phyloP scores from a whole-genome alignment of 1,140 invertebrate genomes.

The Acromyrmex charruanus region DNA sequence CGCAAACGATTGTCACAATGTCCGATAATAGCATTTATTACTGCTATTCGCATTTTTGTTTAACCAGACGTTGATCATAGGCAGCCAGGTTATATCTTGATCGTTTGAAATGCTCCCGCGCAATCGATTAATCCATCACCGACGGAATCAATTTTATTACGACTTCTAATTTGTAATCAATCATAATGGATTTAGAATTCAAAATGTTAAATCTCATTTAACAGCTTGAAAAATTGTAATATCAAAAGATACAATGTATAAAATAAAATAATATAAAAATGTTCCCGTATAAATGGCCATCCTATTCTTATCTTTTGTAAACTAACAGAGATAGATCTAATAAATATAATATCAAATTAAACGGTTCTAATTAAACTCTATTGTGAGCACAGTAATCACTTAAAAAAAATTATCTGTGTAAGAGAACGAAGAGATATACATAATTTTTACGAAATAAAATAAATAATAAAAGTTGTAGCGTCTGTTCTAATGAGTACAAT shows the following conservation, averaged over 20 bases:
- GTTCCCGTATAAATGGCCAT: too few relatives aligned
- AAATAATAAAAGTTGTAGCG: too few relatives aligned
- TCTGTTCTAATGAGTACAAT: too few relatives aligned
- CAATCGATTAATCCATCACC: slow-evolving; percentile 53
- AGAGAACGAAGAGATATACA: too few relatives aligned
- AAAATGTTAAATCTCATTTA: slow-evolving; percentile 24
- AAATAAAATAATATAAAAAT: neutral
- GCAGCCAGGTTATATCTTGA: slow-evolving; percentile 45
- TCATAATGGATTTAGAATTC: slow-evolving; percentile 15
- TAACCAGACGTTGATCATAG: slow-evolving; percentile 49
- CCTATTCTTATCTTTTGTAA: too few relatives aligned
- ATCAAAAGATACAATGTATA: neutral
- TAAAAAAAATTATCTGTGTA: too few relatives aligned
- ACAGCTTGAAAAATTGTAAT: neutral
- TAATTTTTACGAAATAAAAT: too few relatives aligned
- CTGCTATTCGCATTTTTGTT: slow-evolving; percentile 57
- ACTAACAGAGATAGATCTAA: too few relatives aligned
- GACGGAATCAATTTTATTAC: slow-evolving; percentile 54
- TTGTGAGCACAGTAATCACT: too few relatives aligned
- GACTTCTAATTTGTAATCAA: slow-evolving; percentile 15
- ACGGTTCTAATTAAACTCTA: too few relatives aligned
- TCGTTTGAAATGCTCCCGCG: slow-evolving; percentile 45
- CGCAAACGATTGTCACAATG: slow-evolving; percentile 50
- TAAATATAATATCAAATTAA: too few relatives aligned
- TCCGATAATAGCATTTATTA: slow-evolving; percentile 63